A percentile compares a stretch with the other conserved stretches of the same genome.
phyloP scores from a whole-genome alignment of 2,797 vertebrate genomes.

The Eulemur albifrons region DNA sequence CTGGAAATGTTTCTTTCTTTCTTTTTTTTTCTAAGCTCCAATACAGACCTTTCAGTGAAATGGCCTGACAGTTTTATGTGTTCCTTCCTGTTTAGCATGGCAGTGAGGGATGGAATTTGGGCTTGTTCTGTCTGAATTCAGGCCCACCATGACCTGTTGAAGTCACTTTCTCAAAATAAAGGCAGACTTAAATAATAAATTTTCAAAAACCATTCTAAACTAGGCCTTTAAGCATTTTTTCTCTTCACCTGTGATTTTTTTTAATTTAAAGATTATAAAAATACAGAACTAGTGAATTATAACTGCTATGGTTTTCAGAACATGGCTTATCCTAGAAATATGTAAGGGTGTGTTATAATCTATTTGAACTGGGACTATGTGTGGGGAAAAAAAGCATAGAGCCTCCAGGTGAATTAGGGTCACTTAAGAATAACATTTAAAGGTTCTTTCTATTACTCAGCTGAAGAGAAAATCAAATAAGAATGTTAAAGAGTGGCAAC shows the following conservation, averaged over 20 bases:
- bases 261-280: conserved; percentile 20
- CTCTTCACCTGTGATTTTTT: conserved; percentile 9
- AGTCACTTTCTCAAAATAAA: conserved; percentile 77
- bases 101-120: conserved; percentile 68
- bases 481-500: background rate
- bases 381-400: background rate
- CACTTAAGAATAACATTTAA: background rate
- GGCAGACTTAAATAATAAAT: conserved; percentile 67
- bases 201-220: conserved; percentile 39
- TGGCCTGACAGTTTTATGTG: conserved; percentile 73
- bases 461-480: conserved; percentile 34
- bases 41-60: conserved; percentile 75
- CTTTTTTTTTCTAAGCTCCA: conserved; percentile 53
- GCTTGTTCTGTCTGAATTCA: conserved; percentile 73
- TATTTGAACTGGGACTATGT: background rate
- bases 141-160: conserved; percentile 61
- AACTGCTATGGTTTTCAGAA: background rate
- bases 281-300: background rate
- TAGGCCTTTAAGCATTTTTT: background rate
- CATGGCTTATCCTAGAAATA: conserved; percentile 18
- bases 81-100: conserved; percentile 79
- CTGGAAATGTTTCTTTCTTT: conserved; percentile 67
- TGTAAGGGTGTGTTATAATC: background rate
- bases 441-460: background rate
- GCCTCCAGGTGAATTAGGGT: background rate